Evolutionary conservation across 2,797 vertebrate genomes (phyloP), one percentile per base, ranked within the genome.

Genomic region (Emys orbicularis): DNA sequence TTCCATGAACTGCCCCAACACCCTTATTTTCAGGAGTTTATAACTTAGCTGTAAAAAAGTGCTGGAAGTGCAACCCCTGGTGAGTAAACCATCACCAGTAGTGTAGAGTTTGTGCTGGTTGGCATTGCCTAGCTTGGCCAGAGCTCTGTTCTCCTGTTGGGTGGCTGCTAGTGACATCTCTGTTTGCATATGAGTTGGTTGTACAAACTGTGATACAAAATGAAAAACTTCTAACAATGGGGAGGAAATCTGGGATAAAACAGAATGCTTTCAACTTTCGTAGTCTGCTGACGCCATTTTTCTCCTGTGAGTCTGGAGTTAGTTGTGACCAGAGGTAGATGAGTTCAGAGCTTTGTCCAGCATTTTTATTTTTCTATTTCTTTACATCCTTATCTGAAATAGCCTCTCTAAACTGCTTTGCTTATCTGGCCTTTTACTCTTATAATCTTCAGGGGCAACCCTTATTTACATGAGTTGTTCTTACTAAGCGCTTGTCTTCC

Each of bases 171-270:
- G 85, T 74, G 49, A 88, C 85, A 68, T 87, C 87, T 90, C 29
- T 59, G 27, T 91, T 74, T 49, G 91, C 93, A 95, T 53, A 79
- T 81, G 79, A 84, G 25, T 54, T 84, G 16, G 84, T 95, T 87
- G 83, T 61, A 86, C 57, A 87, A 94, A 50, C 54, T 72, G 52
- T 50, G 89, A 85, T 56, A 21, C 31, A 57, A 90, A n/a, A 72
- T 77, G 68, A 84, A 56, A 89, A 89, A 59, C 47, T 47, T 18
- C n/a, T 41, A 90, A 81, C 61, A 96, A 92, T 74, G 34, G 91
- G 47, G 34, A 84, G 56, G 76, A 92, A 92, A 95, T 81, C 82
- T 88, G 87, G 76, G 65, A 81, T 86, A 95, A 96, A 81, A 21
- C 27, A 85, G 37, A 90, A 82, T 86, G 53, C 27, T 37, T 91